Conservation (phyloP, 2,888 invertebrate species). For the Panorpa germanica region DNA sequence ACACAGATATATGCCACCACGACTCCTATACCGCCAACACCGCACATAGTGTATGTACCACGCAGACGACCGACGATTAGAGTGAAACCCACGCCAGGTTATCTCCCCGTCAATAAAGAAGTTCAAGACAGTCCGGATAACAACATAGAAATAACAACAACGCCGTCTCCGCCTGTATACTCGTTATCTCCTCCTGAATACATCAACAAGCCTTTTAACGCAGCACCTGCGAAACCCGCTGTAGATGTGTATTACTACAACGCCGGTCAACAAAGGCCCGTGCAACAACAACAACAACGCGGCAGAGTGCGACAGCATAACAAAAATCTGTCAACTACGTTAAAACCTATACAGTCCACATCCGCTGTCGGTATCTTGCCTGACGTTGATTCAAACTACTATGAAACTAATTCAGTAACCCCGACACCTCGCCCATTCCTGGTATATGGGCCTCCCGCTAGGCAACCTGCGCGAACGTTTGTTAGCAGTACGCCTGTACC, state of each 20-base stretch:
- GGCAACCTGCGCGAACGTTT: slow-evolving; percentile 20
- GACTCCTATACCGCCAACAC: slow-evolving; percentile 22
- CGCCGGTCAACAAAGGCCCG: no score
- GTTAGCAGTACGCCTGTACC: slow-evolving; percentile 41
- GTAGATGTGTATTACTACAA: no score
- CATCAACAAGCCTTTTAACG: slow-evolving; percentile 25
- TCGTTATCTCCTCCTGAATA: slow-evolving; percentile 9
- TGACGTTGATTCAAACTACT: slow-evolving; percentile 24
- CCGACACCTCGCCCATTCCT: slow-evolving; percentile 30
- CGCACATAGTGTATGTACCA: slow-evolving; percentile 24
- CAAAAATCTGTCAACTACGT: slow-evolving; percentile 29
- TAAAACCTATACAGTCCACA: slow-evolving; percentile 28
- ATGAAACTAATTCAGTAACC: slow-evolving; percentile 26
- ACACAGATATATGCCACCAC: slow-evolving; percentile 15
- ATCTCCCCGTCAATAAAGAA: slow-evolving; percentile 6
- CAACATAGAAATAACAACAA: slow-evolving; percentile 10
- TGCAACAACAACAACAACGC: no score
- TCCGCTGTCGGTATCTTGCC: slow-evolving; percentile 25
- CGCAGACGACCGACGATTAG: slow-evolving; percentile 17
- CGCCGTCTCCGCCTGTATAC: slow-evolving; percentile 11
- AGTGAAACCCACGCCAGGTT: slow-evolving; percentile 6
- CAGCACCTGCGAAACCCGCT: slow-evolving; percentile 24
- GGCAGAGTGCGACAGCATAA: no score
- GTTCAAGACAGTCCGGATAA: slow-evolving; percentile 10
- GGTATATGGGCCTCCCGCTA: slow-evolving; percentile 30